A percentile compares a stretch with the other conserved stretches of the same genome.
Conservation (phyloP, 2,113 vertebrate species). For the Xenopus laevis region DNA sequence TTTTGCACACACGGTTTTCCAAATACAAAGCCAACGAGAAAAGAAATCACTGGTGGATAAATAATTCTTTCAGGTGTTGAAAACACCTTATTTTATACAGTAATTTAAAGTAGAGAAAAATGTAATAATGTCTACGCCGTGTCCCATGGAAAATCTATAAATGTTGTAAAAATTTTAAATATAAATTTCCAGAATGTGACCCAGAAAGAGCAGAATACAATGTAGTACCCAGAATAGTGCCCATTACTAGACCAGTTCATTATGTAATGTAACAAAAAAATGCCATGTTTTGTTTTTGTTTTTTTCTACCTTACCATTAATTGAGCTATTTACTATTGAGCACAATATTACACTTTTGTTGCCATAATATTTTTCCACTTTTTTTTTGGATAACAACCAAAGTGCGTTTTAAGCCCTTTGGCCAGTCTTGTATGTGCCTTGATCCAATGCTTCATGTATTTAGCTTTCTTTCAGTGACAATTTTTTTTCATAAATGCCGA, state of each 20-base stretch:
- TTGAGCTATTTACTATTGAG: slow-evolving; percentile 73
- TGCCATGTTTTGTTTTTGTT: slow-evolving; percentile 58
- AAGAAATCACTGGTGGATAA: no score
- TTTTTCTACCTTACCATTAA: slow-evolving; percentile 67
- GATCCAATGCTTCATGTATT: slow-evolving; percentile 98
- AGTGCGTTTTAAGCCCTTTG: slow-evolving; percentile 99
- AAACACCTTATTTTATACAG: no score
- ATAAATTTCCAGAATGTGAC: no score
- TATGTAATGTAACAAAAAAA: slow-evolving; percentile 55
- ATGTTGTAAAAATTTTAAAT: no score
- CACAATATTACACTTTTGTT: slow-evolving; percentile 77
- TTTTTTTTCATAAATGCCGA: slow-evolving; percentile 94
- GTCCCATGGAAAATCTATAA: no score
- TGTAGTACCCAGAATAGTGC: slow-evolving; percentile 58
- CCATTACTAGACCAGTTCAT: slow-evolving; percentile 70
- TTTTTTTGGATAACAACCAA: slow-evolving; percentile 92
- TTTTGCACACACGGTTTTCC: no score
- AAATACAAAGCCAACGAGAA: no score
- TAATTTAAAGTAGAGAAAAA: no score
- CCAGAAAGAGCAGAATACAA: no score
- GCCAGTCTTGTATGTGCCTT: slow-evolving; percentile 99
- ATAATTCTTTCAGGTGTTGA: no score
- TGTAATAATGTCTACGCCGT: no score
- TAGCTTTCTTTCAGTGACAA: slow-evolving; percentile 94
- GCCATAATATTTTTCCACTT: slow-evolving; percentile 71